phyloP scores from a whole-genome alignment of 2,797 vertebrate genomes.

The Odontamblyopus rebecca region DNA sequence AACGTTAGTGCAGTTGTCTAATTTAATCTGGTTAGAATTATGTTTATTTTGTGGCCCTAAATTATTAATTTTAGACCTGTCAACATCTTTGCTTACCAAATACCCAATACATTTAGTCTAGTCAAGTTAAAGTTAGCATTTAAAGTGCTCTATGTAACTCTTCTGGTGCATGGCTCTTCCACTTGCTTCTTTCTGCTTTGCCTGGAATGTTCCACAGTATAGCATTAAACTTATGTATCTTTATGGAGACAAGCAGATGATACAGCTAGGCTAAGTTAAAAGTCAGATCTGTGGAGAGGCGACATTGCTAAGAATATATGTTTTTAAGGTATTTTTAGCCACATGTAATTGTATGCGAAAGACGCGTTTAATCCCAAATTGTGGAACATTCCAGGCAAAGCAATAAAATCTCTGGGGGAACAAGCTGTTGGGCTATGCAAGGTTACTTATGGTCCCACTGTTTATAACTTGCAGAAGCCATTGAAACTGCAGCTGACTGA shows the following conservation, averaged over 20 bases:
- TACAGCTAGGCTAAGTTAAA: no score
- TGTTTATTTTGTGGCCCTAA: neutral
- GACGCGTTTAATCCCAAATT: neutral
- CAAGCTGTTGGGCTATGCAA: neutral
- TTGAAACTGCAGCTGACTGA: conserved; percentile 15
- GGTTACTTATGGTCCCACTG: neutral
- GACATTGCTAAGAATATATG: no score
- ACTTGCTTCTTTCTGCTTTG: neutral
- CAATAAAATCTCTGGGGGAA: neutral
- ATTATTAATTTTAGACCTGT: neutral
- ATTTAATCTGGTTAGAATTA: neutral
- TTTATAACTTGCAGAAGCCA: conserved; percentile 5
- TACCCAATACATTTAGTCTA: neutral
- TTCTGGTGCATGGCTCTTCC: neutral
- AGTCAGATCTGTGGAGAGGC: no score
- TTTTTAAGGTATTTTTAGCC: no score
- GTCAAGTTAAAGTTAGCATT: neutral
- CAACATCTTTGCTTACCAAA: neutral
- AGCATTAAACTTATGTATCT: neutral
- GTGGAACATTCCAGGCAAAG: neutral
- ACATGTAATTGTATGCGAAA: neutral
- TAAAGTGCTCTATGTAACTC: neutral
- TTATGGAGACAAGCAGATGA: neutral
- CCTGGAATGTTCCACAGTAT: neutral
- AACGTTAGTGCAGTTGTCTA: neutral